Evolutionary conservation across 2,797 vertebrate species (phyloP).

Genomic region (Ctenosaura bakeri): DNA sequence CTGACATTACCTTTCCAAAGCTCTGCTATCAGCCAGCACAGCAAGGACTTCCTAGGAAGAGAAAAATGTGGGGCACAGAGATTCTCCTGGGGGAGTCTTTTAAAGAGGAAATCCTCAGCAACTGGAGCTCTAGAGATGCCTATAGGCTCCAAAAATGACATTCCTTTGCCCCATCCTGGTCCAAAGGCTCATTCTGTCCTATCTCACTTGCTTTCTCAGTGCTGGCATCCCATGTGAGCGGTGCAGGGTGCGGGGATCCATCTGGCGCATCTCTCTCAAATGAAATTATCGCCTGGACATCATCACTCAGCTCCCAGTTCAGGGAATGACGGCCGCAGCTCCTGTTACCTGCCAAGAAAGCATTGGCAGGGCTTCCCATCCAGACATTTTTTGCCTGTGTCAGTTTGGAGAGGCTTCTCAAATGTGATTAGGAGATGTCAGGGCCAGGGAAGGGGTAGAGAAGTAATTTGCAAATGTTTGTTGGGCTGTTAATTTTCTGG

Average conservation of each 20-base stretch:
- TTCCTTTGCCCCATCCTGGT: no score
- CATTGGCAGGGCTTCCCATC: neutral
- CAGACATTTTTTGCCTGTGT: neutral
- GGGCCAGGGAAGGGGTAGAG: neutral
- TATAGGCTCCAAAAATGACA: no score
- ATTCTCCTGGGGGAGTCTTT: no score
- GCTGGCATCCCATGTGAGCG: neutral
- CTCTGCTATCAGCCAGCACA: neutral
- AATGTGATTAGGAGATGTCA: neutral
- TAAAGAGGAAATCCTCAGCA: no score
- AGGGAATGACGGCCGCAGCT: neutral
- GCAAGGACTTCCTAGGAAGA: no score
- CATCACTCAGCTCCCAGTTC: neutral
- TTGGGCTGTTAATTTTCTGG: neutral
- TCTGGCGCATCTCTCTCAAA: neutral
- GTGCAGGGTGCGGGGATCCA: rapidly evolving
- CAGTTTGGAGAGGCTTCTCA: neutral
- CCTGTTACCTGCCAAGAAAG: neutral
- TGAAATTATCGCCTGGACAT: neutral
- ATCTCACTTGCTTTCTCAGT: neutral
- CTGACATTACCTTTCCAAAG: neutral
- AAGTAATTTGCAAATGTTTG: neutral
- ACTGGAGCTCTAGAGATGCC: no score
- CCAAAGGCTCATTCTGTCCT: rapidly evolving
- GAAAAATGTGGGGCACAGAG: no score